A percentile compares a stretch with the other conserved stretches of the same genome.
Conservation (phyloP, 2,797 vertebrate genomes). For the Micrastur ruficollis region DNA sequence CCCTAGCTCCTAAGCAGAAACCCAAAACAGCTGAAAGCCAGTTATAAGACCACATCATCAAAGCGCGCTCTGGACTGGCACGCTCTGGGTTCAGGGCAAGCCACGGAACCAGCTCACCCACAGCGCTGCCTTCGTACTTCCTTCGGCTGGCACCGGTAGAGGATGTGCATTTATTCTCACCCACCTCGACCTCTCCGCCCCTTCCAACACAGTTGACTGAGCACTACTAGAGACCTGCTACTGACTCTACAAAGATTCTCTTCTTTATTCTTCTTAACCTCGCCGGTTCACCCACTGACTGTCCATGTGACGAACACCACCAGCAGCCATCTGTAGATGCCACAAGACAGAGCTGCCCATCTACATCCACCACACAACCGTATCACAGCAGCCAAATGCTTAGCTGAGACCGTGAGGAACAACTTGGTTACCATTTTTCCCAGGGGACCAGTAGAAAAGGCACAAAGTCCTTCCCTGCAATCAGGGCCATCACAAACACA, state of each 20-base stretch:
- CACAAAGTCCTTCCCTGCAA: background rate
- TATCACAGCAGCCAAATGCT: background rate
- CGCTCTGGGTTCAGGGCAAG: background rate
- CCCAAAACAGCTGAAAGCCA: background rate
- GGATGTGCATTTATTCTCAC: background rate
- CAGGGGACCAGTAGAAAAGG: background rate
- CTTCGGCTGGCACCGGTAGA: background rate
- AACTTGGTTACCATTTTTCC: background rate
- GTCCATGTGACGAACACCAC: background rate
- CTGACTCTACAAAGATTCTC: background rate
- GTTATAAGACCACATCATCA: background rate
- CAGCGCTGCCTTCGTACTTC: background rate
- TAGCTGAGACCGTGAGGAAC: background rate
- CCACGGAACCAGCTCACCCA: background rate
- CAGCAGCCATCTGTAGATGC: background rate
- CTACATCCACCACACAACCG: background rate
- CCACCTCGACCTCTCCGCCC: background rate
- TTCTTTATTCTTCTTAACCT: background rate
- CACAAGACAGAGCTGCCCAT: background rate
- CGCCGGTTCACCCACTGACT: background rate
- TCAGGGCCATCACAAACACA: background rate
- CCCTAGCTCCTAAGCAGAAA: background rate
- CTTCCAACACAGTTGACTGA: background rate
- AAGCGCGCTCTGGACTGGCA: background rate
- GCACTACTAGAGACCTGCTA: background rate